Base-by-base conservation (phyloP, 2,113 vertebrate species). In the Pungitius pungitius region DNA sequence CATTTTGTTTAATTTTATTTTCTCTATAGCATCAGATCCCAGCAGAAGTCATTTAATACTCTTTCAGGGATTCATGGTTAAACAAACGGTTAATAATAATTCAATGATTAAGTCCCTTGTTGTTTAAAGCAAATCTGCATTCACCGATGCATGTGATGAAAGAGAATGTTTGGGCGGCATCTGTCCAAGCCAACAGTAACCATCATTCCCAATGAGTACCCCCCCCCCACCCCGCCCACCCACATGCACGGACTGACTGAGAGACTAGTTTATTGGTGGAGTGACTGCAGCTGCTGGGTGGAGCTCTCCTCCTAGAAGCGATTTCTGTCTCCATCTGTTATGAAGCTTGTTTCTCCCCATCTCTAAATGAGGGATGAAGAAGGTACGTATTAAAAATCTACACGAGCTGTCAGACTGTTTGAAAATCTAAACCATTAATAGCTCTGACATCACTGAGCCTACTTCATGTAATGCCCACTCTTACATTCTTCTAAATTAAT, bases 271-370 rank as follows among this genome's bases (percentile, higher is more conserved):
- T 45, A 80, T 35, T 73, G 77, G 69, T 58, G 55, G 69, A 82
- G 59, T 77, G 62, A 42, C 58, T 83, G 75, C 81, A 89, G 85
- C 84, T 88, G 81, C 63, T 80, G 69, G 80, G 81, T 82, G 86
- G 84, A 84, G 73, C 70, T 8, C 68, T 74, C 74, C 56, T 85
- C 77, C 54, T 11, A 30, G 59, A 64, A 45, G 69, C 63, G 47
- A 33, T 75, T 69, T 76, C 80, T 74, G 74, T 73, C 78, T 79
- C 42, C 30, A 62, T 70, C 61, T 68, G 77, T 83, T 63, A 83
- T 33, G 20, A 70, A 69, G 55, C 49, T 77, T 75, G 63, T 85
- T 75, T 75, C 58, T 64, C 85, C 76, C 85, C 35, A 35, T 80
- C 69, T 59, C 33, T 18, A 45, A 72, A 80, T 69, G 43, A 84